Conservation (phyloP, 2,797 vertebrate species). For the Eleutherodactylus coqui region DNA sequence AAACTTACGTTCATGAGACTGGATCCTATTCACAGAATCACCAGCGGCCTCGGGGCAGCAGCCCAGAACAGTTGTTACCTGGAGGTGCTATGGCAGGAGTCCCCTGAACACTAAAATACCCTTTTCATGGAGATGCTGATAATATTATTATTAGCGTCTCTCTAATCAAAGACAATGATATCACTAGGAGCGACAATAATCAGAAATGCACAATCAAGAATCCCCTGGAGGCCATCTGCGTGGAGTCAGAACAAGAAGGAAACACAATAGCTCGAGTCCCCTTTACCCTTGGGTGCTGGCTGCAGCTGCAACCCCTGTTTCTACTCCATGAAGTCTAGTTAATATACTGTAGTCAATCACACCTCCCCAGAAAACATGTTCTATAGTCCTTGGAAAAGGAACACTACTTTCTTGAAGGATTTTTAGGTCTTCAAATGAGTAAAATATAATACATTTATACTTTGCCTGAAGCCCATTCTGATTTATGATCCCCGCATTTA, state of each 20-base stretch:
- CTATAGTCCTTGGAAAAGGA: not conserved
- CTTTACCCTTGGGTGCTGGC: constrained; percentile 31
- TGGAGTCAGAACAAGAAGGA: constrained; percentile 7
- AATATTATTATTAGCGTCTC: constrained; percentile 22
- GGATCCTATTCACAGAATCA: not conserved
- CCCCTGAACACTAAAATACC: not conserved
- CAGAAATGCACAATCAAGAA: constrained; percentile 15
- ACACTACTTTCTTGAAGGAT: not conserved
- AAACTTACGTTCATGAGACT: not conserved
- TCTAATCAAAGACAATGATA: constrained; percentile 16
- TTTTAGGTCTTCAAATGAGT: not conserved
- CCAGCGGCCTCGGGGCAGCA: too few relatives aligned
- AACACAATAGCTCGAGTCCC: constrained; percentile 9
- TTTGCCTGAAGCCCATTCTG: not conserved
- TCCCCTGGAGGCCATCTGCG: constrained; percentile 21
- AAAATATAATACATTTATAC: not conserved
- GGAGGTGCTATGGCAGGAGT: not conserved
- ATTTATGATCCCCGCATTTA: not conserved
- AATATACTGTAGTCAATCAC: constrained; percentile 19
- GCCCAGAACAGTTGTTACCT: not conserved
- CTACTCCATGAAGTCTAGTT: constrained; percentile 14
- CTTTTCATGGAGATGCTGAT: not conserved
- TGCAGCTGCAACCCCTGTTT: constrained; percentile 26
- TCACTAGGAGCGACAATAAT: constrained; percentile 17
- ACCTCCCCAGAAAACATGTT: not conserved